Evolutionary conservation across 2,797 vertebrate species (phyloP), one percentile per base, ranked within the genome.

Genomic region (Acanthurus leucopareius): DNA sequence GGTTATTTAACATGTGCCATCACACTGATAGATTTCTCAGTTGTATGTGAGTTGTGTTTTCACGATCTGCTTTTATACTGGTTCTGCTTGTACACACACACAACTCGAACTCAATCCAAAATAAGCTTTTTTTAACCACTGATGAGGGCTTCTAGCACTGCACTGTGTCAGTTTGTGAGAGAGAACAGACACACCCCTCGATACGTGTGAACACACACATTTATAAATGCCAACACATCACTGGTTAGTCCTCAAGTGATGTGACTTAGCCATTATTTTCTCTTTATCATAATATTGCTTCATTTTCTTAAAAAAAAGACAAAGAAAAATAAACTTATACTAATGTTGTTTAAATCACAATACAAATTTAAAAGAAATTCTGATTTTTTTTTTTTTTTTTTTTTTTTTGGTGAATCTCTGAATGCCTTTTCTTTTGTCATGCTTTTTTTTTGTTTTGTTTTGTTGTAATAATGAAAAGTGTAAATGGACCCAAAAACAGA

Each of bases 231-330:
- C 28, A 5, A 14, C n/a, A 38, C 25, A 19, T 4, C 4, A 8
- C 22, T 38, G 1, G 60, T 59, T 65, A 58, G 58, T 51, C 51
- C 7, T 25, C 16, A 32, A 65, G 47, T 32, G 19, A 40, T 44
- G 22, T 54, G 54, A 71, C 79, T 79, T 69, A 65, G 40, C n/a
- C 11, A 2, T 32, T 32, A 32, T 32, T 32, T 49, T 74, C 42
- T 54, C 9, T 74, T 72, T 64, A 9, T 11, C 56, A 22, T 22
- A 56, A 22, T 15, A 25, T n/a, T 32, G 45, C 44, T 3, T 44
- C n/a, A 9, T 59, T 51, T 52, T 3, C 51, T 25, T 17, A 19
- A 63, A 56, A 63, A 56, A 73, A 1, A 38, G 28, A 32, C 28
- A 32, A 32, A 32, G 28, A 25, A 32, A 32, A 32, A 32, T 32